Evolutionary conservation across 2,888 invertebrate species (phyloP).

Genomic region (Cheilosia impressa): DNA sequence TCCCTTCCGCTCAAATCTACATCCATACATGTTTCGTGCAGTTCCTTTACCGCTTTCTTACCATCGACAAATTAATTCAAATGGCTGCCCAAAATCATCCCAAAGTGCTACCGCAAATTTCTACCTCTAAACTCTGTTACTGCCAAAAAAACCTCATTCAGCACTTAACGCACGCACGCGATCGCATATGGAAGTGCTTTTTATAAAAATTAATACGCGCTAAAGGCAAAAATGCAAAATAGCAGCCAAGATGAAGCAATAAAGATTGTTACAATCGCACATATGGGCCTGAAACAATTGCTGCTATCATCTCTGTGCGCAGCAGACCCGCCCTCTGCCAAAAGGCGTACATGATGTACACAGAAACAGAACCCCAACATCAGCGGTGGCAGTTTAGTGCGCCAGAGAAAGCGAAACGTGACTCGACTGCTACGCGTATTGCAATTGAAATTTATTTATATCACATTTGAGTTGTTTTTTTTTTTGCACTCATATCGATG

Average conservation of each 20-base stretch:
- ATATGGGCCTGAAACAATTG: conserved; percentile 20
- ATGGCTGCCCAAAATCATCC: background rate
- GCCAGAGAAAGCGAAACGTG: conserved; percentile 72
- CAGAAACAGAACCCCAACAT: background rate
- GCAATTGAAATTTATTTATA: conserved; percentile 54
- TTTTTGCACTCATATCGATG: conserved; percentile 21
- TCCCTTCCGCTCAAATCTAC: too few species aligned
- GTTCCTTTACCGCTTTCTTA: background rate
- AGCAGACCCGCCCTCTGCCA: conserved; percentile 34
- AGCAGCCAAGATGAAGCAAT: conserved; percentile 6
- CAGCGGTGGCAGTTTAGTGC: conserved; percentile 44
- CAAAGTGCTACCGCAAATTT: background rate
- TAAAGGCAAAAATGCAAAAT: conserved; percentile 9
- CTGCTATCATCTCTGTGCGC: conserved; percentile 35
- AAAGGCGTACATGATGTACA: conserved; percentile 4
- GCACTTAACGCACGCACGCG: background rate
- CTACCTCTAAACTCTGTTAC: background rate
- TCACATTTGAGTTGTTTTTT: conserved; percentile 36
- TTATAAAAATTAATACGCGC: conserved; percentile 19
- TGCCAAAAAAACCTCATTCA: background rate
- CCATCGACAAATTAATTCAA: conserved; percentile 14
- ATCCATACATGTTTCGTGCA: background rate
- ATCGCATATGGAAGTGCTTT: conserved; percentile 2
- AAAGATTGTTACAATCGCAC: conserved; percentile 30
- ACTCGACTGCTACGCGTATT: conserved; percentile 41